These are phyloP conservation scores for Tenthredo distinguenda DNA, from an alignment of 2,888 invertebrate species.

Conservation along the genomic window DNA sequence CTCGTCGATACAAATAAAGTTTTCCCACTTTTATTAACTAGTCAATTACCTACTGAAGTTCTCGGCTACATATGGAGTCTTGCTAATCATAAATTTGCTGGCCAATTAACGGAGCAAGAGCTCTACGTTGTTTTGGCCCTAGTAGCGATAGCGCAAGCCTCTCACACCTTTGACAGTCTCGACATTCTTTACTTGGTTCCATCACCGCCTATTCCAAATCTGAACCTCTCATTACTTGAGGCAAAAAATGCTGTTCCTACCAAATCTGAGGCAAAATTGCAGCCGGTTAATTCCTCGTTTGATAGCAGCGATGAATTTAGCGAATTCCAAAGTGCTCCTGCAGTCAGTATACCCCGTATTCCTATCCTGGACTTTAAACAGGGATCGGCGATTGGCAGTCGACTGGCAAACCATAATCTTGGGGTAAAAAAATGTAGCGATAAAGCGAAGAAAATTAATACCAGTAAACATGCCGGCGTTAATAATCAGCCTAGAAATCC, in stretches of 20 bases:
- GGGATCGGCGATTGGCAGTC: constrained; percentile 77
- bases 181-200: constrained; percentile 73
- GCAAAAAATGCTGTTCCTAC: constrained; percentile 57
- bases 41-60: constrained; percentile 78
- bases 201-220: constrained; percentile 74
- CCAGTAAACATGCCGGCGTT: constrained; percentile 39
- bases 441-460: constrained; percentile 67
- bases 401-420: constrained; percentile 78
- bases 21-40: constrained; percentile 78
- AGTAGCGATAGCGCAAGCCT: constrained; percentile 78
- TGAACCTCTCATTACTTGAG: constrained; percentile 68
- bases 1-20: constrained; percentile 77
- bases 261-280: constrained; percentile 58
- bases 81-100: constrained; percentile 78
- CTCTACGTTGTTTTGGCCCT: constrained; percentile 78
- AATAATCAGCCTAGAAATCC: constrained; percentile 20
- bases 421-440: constrained; percentile 74
- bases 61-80: constrained; percentile 79
- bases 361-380: constrained; percentile 72
- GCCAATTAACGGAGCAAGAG: constrained; percentile 78
- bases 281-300: constrained; percentile 56
- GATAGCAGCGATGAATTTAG: constrained; percentile 77
- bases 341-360: constrained; percentile 63
- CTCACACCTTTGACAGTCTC: constrained; percentile 72
- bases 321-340: constrained; percentile 78